Base-by-base conservation (phyloP, 2,888 invertebrate species). In the Catocala sponsa region DNA sequence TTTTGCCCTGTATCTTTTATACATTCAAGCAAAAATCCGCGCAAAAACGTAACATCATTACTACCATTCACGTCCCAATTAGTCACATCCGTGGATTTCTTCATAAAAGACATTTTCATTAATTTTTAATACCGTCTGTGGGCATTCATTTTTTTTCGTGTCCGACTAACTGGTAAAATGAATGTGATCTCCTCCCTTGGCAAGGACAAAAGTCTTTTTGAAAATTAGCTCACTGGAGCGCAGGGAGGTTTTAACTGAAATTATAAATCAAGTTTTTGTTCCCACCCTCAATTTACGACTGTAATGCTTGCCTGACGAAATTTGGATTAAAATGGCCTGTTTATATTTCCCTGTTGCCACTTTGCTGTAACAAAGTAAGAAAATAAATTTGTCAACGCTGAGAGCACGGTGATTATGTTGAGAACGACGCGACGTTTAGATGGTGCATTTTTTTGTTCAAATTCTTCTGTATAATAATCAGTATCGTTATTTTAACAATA, bases 231-330 rank as follows among this genome's bases (percentile, higher is more conserved):
- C 81, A 74, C 73, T 79, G 74, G 70, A 80, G 80, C 81, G 79
- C 69, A 72, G 78, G 72, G 80, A 76, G 79, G 72, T 82, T 83
- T 84, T 74, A 71, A 72, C 79, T 65, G 70, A 81, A 84, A 85
- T 87, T 87, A 84, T 86, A 86, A 89, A 89, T 87, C 86, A 85
- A 79, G 82, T 85, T 86, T 87, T 84, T 85, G 78, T 82, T 76
- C 72, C 72, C 65, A 76, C 69, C 73, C 69, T 65, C 67, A 67
- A 61, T 76, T 72, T 69, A 62, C 58, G 69, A 67, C 61, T 69
- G 65, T 67, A 74, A 71, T 71, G 68, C 63, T 70, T 63, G 70
- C 60, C 67, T 76, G 69, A 67, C 76, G 59, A 76, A 73, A 72
- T 75, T 75, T 66, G 75, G 67, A 72, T 75, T 78, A 70, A 77